Percentiles rank a stretch among this genome's conserved stretches.
Conservation (phyloP, 2,113 vertebrate genomes). For the Cyprinodon brontotheroides region DNA sequence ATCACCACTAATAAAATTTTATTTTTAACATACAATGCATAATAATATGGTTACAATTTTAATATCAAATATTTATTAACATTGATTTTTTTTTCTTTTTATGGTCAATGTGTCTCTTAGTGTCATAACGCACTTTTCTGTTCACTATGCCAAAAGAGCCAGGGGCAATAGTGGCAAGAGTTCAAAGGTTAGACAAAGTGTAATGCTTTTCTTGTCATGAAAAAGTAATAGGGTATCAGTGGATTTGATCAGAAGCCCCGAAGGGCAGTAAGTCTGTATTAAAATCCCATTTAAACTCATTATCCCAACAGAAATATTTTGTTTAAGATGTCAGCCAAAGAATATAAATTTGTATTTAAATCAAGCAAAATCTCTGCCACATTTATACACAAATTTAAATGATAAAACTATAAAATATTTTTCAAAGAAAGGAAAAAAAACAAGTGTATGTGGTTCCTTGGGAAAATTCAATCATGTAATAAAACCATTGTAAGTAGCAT, state of each 20-base stretch:
- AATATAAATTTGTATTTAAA: neutral
- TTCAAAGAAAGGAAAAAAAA: neutral
- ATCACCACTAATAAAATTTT: neutral
- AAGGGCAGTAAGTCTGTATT: constrained; percentile 57
- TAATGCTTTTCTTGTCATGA: constrained; percentile 60
- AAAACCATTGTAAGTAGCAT: constrained; percentile 23
- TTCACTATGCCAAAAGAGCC: constrained; percentile 54
- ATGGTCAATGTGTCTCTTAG: constrained; percentile 28
- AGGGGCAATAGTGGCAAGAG: constrained; percentile 63
- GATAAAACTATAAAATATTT: neutral
- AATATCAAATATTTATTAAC: neutral
- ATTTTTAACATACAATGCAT: neutral
- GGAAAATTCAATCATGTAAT: constrained; percentile 27
- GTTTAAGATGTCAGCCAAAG: neutral
- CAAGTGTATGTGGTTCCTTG: too few species aligned
- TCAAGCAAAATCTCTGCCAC: neutral
- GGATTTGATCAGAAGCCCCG: constrained; percentile 68
- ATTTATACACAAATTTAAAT: neutral
- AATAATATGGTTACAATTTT: neutral
- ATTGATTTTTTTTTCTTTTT: neutral
- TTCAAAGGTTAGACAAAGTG: constrained; percentile 77
- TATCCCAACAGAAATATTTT: neutral
- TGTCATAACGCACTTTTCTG: constrained; percentile 63
- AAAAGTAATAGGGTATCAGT: constrained; percentile 74
- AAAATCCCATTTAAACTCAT: neutral